Conservation (phyloP, 2,797 vertebrate species). For the Pteropus rufus region DNA sequence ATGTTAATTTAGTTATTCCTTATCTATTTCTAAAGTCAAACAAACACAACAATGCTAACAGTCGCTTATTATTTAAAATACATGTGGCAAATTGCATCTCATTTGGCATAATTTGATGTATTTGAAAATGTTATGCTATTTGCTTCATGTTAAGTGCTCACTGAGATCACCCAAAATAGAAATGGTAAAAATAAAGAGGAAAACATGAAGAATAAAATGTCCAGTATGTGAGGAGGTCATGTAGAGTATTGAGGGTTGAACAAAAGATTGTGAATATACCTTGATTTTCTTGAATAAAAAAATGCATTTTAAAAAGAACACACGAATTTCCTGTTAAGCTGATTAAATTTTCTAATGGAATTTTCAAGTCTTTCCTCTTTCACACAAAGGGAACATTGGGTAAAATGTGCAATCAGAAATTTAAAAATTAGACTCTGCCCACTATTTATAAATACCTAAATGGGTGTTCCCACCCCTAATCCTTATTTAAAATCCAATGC, state of each 20-base stretch:
- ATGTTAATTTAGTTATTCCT: background rate
- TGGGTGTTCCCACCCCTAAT: background rate
- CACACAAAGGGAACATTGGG: background rate
- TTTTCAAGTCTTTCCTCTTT: background rate
- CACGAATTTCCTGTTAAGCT: background rate
- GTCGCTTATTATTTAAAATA: background rate
- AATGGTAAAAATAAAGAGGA: background rate
- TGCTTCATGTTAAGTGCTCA: background rate
- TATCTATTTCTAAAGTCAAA: background rate
- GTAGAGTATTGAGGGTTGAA: background rate
- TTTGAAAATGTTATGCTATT: background rate
- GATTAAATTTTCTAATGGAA: background rate
- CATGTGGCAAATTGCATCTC: background rate
- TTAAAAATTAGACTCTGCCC: background rate
- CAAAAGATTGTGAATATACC: background rate
- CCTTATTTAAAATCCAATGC: background rate
- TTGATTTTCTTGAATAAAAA: background rate
- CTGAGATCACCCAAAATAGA: background rate
- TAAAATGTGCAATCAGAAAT: background rate
- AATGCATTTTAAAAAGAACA: background rate
- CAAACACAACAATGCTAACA: background rate
- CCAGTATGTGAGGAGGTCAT: background rate
- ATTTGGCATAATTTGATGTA: background rate
- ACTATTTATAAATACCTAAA: background rate
- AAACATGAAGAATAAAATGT: background rate